Evolutionary conservation across 2,113 vertebrate genomes (phyloP).

Genomic region (Equus przewalskii): DNA sequence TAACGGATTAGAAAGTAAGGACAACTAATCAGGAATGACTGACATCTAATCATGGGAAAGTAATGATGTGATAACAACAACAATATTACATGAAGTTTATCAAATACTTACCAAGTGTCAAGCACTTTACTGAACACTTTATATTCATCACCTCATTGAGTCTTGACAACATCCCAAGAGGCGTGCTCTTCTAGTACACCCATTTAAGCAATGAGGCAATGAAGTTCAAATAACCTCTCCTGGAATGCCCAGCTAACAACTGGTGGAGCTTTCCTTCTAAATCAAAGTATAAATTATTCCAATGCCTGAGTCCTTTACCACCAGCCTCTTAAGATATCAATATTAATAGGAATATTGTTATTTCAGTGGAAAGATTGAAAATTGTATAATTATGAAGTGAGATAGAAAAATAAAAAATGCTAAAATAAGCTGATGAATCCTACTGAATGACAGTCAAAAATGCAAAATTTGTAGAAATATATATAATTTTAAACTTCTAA

Average conservation of each 20-base stretch:
- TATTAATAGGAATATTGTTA: conserved; percentile 15
- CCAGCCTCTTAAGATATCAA: conserved; percentile 5
- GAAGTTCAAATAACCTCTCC: conserved; percentile 57
- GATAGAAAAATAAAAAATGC: conserved; percentile 33
- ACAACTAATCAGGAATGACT: background rate
- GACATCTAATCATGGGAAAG: background rate
- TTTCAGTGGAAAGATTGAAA: background rate
- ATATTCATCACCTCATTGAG: conserved; percentile 1
- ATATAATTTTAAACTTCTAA: conserved; percentile 17
- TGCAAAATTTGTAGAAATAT: background rate
- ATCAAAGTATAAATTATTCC: conserved; percentile 43
- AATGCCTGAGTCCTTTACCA: conserved; percentile 23
- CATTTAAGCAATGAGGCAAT: conserved; percentile 47
- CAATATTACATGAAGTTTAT: background rate
- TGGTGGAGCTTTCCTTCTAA: conserved; percentile 9
- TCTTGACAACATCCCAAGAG: background rate
- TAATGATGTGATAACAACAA: background rate
- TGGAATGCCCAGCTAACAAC: conserved; percentile 48
- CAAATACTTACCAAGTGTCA: background rate
- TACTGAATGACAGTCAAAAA: background rate
- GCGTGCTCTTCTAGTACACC: background rate
- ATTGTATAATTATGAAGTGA: conserved; percentile 31
- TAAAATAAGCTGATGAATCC: background rate
- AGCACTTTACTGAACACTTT: conserved; percentile 49
- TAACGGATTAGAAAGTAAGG: background rate